Conservation (phyloP, 2,113 vertebrate species). For the Rhinichthys klamathensis region DNA sequence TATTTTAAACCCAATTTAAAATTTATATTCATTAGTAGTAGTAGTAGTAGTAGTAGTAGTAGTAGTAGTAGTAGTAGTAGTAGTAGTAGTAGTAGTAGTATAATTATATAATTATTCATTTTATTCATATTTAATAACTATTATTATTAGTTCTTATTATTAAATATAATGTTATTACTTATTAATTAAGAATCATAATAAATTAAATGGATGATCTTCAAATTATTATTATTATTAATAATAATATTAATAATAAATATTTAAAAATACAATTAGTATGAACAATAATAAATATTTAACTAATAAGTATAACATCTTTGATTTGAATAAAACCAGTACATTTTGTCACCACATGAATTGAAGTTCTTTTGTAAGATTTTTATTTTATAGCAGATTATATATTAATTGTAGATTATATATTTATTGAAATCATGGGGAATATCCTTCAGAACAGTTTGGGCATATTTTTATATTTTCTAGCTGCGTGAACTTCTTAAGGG, state of each 20-base stretch:
- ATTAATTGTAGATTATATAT: not conserved
- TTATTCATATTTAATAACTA: not conserved
- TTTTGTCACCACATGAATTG: not conserved
- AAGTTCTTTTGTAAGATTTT: not conserved
- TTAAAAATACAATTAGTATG: not conserved
- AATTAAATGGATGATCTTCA: not conserved
- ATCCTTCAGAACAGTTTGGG: constrained; percentile 50
- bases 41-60: too few relatives aligned
- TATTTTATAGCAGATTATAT: not conserved
- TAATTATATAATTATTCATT: not conserved
- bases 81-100: not conserved
- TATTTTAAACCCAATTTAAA: too few relatives aligned
- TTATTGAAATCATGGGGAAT: constrained; percentile 53
- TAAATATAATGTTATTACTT: not conserved
- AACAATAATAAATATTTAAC: not conserved
- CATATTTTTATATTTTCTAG: constrained; percentile 69
- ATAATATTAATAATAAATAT: not conserved
- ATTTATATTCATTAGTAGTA: not conserved
- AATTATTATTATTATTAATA: not conserved
- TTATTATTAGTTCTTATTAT: not conserved
- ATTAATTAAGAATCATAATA: not conserved
- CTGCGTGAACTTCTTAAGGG: constrained; percentile 60
- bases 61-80: too few relatives aligned
- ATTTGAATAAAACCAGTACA: not conserved
- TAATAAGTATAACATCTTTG: not conserved